Percentiles rank a stretch among this genome's conserved stretches.
Evolutionary conservation across 2,888 invertebrate species (phyloP).

Genomic region (Troides oblongomaculatus): DNA sequence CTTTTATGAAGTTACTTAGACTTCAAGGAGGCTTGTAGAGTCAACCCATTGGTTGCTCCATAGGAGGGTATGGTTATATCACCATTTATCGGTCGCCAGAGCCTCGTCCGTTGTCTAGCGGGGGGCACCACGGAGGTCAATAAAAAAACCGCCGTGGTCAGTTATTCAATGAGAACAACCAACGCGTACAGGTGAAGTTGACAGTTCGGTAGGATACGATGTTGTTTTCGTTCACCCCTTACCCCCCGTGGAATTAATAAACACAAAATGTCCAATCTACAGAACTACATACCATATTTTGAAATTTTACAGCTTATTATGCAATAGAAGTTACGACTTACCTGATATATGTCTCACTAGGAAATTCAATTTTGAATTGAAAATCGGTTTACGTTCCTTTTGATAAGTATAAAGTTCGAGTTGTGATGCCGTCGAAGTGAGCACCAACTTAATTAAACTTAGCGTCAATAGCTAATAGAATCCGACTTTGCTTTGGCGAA

Average conservation of each 20-base stretch:
- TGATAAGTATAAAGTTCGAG: slow-evolving; percentile 24
- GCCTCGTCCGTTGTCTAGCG: too few relatives aligned
- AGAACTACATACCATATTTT: slow-evolving; percentile 49
- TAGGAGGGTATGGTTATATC: too few relatives aligned
- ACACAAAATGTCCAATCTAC: slow-evolving; percentile 37
- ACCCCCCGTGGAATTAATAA: background rate
- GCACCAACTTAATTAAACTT: slow-evolving; percentile 29
- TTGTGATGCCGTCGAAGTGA: slow-evolving; percentile 23
- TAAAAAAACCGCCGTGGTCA: too few relatives aligned
- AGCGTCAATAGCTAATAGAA: slow-evolving; percentile 27
- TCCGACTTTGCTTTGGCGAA: slow-evolving; percentile 24
- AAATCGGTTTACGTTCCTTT: slow-evolving; percentile 3
- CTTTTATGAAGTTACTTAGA: too few relatives aligned
- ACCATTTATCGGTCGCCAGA: too few relatives aligned
- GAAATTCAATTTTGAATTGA: slow-evolving; percentile 14
- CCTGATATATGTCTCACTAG: slow-evolving; percentile 21
- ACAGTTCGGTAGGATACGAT: too few relatives aligned
- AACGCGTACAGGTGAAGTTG: too few relatives aligned
- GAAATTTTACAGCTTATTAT: slow-evolving; percentile 44
- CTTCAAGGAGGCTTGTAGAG: too few relatives aligned
- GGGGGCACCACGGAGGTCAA: too few relatives aligned
- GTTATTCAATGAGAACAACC: too few relatives aligned
- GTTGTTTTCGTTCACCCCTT: too few relatives aligned
- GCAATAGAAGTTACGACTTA: slow-evolving; percentile 18
- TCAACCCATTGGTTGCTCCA: too few relatives aligned